These are phyloP conservation scores for Antrozous pallidus DNA, from an alignment of 2,797 vertebrate species.

Conservation along the genomic window DNA sequence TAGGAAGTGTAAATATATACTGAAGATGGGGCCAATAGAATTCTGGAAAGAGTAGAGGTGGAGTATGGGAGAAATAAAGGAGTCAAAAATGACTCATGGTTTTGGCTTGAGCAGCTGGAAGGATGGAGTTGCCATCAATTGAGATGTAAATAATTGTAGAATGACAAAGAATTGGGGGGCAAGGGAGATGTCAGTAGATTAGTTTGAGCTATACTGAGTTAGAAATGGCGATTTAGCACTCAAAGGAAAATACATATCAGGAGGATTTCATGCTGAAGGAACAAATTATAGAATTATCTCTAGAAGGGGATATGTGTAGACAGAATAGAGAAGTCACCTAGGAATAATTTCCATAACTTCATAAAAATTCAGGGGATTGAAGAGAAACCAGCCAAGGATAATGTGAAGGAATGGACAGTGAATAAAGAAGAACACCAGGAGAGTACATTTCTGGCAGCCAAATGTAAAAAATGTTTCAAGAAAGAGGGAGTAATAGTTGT, in stretches of 20 bases:
- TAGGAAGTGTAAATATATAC: neutral
- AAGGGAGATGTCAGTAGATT: fast-evolving
- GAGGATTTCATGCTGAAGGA: neutral
- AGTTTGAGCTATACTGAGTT: neutral
- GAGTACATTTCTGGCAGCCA: neutral
- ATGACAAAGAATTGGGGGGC: fast-evolving
- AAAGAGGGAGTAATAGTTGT: neutral
- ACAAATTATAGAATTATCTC: neutral
- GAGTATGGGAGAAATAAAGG: neutral
- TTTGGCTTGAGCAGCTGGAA: neutral
- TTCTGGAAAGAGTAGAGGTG: neutral
- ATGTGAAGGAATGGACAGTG: neutral
- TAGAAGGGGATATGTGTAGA: neutral
- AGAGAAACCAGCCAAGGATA: neutral
- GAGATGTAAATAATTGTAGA: neutral
- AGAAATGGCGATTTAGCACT: neutral
- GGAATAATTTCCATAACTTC: neutral
- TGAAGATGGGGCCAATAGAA: neutral
- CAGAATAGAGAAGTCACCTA: neutral
- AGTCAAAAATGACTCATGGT: neutral
- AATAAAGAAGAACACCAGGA: neutral
- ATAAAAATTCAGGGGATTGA: neutral
- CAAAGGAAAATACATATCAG: neutral
- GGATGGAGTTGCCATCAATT: neutral
- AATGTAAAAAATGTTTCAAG: neutral